These are phyloP conservation scores for Rhodeus uyekii DNA, from an alignment of 2,797 vertebrate species.

Conservation along the genomic window DNA sequence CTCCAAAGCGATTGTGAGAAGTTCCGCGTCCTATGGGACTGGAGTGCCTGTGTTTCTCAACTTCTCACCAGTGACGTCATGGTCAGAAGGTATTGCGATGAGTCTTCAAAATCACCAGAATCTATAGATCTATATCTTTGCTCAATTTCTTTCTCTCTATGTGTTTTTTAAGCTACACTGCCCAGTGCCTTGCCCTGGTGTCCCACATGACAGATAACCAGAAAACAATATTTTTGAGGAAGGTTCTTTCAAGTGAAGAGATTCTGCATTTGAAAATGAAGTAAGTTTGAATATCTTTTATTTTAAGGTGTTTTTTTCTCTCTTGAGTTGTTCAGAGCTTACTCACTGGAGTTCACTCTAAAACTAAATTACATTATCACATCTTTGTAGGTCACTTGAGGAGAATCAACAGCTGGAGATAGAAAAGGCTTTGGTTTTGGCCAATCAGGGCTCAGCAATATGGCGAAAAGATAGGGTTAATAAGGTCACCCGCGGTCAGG, in stretches of 20 bases:
- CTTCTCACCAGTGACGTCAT: constrained; percentile 92
- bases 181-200: constrained; percentile 91
- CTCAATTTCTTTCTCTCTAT: neutral
- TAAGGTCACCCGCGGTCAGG: constrained; percentile 79
- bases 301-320: neutral
- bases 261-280: constrained; percentile 91
- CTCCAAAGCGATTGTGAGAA: constrained; percentile 85
- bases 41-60: constrained; percentile 95
- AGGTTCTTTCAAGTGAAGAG: constrained; percentile 89
- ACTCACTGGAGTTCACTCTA: neutral
- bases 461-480: constrained; percentile 83
- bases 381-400: constrained; percentile 81
- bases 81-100: constrained; percentile 83
- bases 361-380: neutral
- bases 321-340: neutral
- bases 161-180: constrained; percentile 84
- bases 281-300: constrained; percentile 70
- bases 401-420: constrained; percentile 85
- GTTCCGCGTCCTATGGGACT: constrained; percentile 92
- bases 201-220: constrained; percentile 96
- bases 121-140: neutral
- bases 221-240: constrained; percentile 92
- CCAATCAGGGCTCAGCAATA: constrained; percentile 81
- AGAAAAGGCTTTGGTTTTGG: constrained; percentile 87
- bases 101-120: neutral